Evolutionary conservation across 2,113 vertebrate genomes (phyloP).

Genomic region (Pimephales promelas): DNA sequence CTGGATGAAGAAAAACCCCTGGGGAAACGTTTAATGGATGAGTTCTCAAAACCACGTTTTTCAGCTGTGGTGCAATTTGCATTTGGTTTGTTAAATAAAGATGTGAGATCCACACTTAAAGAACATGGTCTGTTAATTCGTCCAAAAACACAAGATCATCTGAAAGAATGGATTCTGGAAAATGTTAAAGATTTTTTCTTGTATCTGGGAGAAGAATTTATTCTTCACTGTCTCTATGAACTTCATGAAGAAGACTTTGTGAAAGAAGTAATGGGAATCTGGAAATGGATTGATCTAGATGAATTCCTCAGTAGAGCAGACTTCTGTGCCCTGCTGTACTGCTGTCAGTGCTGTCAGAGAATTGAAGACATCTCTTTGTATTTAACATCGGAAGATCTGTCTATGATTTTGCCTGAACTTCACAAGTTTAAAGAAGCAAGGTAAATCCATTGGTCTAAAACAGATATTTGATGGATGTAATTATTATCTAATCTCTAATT

Average conservation of each 20-base stretch:
- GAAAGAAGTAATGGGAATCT: neutral
- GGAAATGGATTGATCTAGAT: rapidly evolving
- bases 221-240: slow-evolving; percentile 21
- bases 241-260: neutral
- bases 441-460: no score
- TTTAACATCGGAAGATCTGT: no score
- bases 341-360: no score
- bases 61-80: neutral
- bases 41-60: no score
- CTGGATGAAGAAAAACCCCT: no score
- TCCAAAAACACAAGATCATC: neutral
- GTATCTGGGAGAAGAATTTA: neutral
- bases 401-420: no score
- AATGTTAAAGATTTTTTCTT: no score
- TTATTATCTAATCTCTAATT: no score
- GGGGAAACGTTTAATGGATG: no score
- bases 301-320: neutral
- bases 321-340: neutral
- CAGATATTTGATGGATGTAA: no score
- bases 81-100: neutral
- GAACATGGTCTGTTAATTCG: neutral
- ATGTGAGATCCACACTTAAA: neutral
- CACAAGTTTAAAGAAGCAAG: no score
- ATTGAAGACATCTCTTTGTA: no score
- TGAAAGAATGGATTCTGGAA: slow-evolving; percentile 3